Evolutionary conservation across 2,888 invertebrate genomes (phyloP), one percentile per base, ranked within the genome.

Genomic region (Penaeus monodon): DNA sequence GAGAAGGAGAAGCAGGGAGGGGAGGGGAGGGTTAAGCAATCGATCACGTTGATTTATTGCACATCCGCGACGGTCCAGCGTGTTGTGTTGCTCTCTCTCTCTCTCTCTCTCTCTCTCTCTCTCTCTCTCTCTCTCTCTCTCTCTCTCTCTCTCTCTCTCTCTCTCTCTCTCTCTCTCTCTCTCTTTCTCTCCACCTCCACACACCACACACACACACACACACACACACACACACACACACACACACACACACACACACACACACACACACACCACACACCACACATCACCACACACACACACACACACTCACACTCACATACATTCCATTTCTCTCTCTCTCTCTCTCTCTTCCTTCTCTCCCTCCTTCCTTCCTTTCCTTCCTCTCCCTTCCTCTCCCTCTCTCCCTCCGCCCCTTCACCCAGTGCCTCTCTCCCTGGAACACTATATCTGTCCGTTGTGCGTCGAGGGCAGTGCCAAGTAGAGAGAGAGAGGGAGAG

Each of bases 31-130:
- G 70, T 74, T 64, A 63, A 81, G 74, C 85, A 85, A 85, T 85
- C 85, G 85, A 85, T 85, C 85, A 85, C 79, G 85, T 85, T 85
- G 85, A 85, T 85, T 85, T 85, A 85, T 85, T 85, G 85, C 85
- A 85, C 85, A 85, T 85, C 85, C 85, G 81, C 80, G 74, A 64
- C 84, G 77, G 66, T 44, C 38, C 49, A 63, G 70, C 70, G 81
- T 66, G 68, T 24, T 77, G 66, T 65, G 64, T 84, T 66, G 78
- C 70, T 33, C 84, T 24, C 64, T 80, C 66, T 66, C 38, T 17
- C 27, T 49, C 44, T 68, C 80, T 63, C 85, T 80, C 73, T 64
- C 78, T 17, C 64, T 57, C 74, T 44, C 38, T 44, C 38, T 44
- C 33, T 33, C 33, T 33, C 33, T 33, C 33, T 66, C 66, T 66